Evolutionary conservation across 1,140 invertebrate genomes (phyloP), one percentile per base, ranked within the genome.

Genomic region (Rhagoletis zephyria): DNA sequence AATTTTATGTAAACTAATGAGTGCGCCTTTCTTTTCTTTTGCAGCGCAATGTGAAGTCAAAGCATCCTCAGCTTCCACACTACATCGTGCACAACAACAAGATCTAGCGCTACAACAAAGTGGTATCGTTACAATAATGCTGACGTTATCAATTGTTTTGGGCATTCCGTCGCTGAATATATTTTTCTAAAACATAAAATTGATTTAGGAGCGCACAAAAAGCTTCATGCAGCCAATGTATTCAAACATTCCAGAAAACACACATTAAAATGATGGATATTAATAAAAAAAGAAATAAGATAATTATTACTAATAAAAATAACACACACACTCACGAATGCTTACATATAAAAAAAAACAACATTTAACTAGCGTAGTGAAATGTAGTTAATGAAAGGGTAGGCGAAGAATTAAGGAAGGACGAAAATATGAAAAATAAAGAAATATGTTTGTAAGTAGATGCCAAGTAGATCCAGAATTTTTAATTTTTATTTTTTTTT

Each of bases 151-250:
- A 30, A 16, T 56, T 51, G 48, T 81, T 16, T 81, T 56, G 6
- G 48, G 45, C 74, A 81, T 81, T 9, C 74, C 74, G 48, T 81
- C 74, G 56, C 5, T 56, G 19, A 56, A 56, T 81, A 48, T 48
- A 81, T 81, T 81, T 81, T 81, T 81, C 74, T 81, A 81, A 81
- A 81, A 81, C 74, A 81, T 51, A 81, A 81, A 30, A 19, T 7
- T 1, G 30, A 56, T 19, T 81, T 56, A 81, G 48, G 19, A 56
- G 74, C 74, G 48, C 74, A 81, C 74, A 81, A 81, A 48, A 19
- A 56, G 19, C 48, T 81, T 56, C 51, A 81, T 9, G 4, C 45
- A 81, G 48, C 10, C 74, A 81, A 56, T 74, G 45, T 16, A n/a
- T 45, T 14, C 64, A 42, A 30, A 40, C 10, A 42, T 67, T 67